Percentiles rank a stretch among this genome's conserved stretches.
These are phyloP conservation scores for Poecilia gillii DNA, from an alignment of 2,797 vertebrate genomes.

Conservation along the genomic window DNA sequence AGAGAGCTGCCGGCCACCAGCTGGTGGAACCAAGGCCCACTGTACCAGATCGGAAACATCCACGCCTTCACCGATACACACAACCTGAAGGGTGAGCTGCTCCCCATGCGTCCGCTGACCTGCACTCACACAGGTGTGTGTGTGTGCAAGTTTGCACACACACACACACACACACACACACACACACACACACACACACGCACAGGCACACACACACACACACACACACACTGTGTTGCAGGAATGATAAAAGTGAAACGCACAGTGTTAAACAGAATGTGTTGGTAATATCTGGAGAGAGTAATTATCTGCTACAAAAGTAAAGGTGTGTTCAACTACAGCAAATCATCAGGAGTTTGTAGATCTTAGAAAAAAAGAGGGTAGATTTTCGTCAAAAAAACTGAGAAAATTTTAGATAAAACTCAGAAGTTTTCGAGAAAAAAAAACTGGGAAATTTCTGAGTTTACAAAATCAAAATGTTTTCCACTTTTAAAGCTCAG, in stretches of 20 bases:
- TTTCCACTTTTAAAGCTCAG: too few species aligned
- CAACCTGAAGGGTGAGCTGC: conserved; percentile 76
- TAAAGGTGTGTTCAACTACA: background rate
- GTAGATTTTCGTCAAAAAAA: too few species aligned
- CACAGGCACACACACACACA: background rate
- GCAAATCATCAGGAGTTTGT: too few species aligned
- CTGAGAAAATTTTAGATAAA: too few species aligned
- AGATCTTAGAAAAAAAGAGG: too few species aligned
- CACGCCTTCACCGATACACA: conserved; percentile 71
- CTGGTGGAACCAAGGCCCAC: conserved; percentile 87
- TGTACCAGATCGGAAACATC: conserved; percentile 82
- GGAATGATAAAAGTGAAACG: background rate
- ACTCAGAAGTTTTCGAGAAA: too few species aligned
- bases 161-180: background rate
- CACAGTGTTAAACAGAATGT: background rate
- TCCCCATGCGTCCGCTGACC: background rate
- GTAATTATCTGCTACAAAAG: background rate
- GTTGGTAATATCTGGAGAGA: background rate
- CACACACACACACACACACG: background rate
- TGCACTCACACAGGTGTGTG: background rate
- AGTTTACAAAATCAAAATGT: too few species aligned
- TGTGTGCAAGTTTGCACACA: too few species aligned
- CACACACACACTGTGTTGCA: background rate
- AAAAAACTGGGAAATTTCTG: too few species aligned
- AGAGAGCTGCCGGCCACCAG: conserved; percentile 77